Base-by-base conservation (phyloP, 2,888 invertebrate genomes). In the Drosophila kuntzei region DNA sequence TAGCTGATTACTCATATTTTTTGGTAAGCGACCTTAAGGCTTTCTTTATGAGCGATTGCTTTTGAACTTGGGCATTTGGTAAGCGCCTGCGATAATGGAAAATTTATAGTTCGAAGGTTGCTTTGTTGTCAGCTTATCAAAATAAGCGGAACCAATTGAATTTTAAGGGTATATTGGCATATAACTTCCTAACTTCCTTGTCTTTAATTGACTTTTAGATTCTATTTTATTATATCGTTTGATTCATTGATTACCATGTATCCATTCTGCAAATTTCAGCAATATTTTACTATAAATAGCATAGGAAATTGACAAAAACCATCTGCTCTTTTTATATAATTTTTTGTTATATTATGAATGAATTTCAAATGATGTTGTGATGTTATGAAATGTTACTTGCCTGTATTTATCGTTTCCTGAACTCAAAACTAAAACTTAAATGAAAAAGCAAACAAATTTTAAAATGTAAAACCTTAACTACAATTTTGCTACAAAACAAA, bases 1-100 rank as follows among this genome's bases (percentile, higher is more conserved):
- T 44, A 34, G 25, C 41, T 49, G 61, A 70, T 70, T 67, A 70
- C 20, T 67, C 55, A 62, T 62, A 37, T 37, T 50, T 43, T 44
- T 54, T 46, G 46, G 55, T 22, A 32, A 67, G 36, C 41, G 41
- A 63, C 63, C 54, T 65, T 55, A 55, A 32, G 50, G 34, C 51
- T 54, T 64, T 37, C 37, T 50, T 63, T 37, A 51, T 58, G 58
- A 64, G 44, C 29, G 46, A 58, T 58, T 20, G 50, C 32, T 51
- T 51, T 46, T 47, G 53, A 58, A 46, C 58, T 64, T 46, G 18
- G 50, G 9, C 34, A 18, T 41, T 49, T 43, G 29, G 20, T 39
- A 37, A 25, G 14, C 36, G 16, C 2, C 9, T 36, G 43, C 34
- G 43, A 43, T 49, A 50, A 49, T 37, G 34, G 18, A 18, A 14